These are phyloP conservation scores for Hylomyscus alleni DNA, from an alignment of 2,797 vertebrate genomes.

Conservation along the genomic window DNA sequence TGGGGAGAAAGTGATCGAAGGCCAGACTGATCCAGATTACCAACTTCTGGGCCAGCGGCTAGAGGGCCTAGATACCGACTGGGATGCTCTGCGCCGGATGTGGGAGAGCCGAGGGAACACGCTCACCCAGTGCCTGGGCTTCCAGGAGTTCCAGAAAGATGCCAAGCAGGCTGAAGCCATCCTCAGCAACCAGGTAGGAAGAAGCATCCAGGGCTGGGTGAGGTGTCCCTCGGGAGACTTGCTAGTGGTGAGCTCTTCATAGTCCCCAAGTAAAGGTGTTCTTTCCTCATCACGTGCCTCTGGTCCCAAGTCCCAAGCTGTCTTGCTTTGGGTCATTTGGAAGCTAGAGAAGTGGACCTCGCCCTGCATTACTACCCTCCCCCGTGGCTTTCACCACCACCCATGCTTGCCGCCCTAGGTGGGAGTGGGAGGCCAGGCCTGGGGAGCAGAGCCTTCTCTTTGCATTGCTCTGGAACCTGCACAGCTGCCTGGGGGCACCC, in stretches of 20 bases:
- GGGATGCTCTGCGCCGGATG: conserved; percentile 95
- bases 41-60: conserved; percentile 94
- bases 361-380: neutral
- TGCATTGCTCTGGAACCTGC: too few relatives aligned
- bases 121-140: conserved; percentile 93
- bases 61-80: conserved; percentile 92
- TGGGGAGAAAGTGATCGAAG: conserved; percentile 91
- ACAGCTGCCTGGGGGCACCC: fast-evolving
- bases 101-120: conserved; percentile 93
- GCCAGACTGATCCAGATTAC: conserved; percentile 95
- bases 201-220: neutral
- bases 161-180: conserved; percentile 95
- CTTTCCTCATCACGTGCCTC: neutral
- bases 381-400: neutral
- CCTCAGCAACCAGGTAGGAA: conserved; percentile 96
- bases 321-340: neutral
- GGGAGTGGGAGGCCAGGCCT: neutral
- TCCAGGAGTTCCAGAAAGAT: conserved; percentile 97
- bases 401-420: neutral
- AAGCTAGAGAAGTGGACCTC: neutral
- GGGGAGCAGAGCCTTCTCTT: neutral
- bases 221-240: neutral
- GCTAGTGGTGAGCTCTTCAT: neutral
- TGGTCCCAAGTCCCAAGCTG: neutral
- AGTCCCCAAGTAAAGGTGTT: neutral